Conservation (phyloP, 2,797 vertebrate genomes). For the Sparidentex hasta region DNA sequence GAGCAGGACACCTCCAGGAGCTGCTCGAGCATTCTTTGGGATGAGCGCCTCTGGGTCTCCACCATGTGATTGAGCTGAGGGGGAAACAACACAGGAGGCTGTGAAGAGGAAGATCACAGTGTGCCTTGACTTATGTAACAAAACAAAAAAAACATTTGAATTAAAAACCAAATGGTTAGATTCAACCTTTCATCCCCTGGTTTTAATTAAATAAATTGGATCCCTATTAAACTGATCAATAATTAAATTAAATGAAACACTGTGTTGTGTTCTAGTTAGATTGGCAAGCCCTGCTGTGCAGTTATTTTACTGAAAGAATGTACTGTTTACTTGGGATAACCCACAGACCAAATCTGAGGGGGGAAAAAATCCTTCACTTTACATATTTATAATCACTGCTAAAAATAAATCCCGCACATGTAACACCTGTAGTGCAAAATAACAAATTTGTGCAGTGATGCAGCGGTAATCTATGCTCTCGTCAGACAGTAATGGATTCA, state of each 20-base stretch:
- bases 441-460: conserved; percentile 57
- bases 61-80: conserved; percentile 89
- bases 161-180: too few relatives aligned
- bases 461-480: conserved; percentile 47
- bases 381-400: conserved; percentile 20
- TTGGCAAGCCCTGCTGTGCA: background rate
- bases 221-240: too few relatives aligned
- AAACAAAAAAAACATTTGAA: too few relatives aligned
- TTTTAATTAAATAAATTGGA: too few relatives aligned
- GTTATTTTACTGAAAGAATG: conserved; percentile 4
- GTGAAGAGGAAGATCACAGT: conserved; percentile 12
- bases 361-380: background rate
- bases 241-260: too few relatives aligned
- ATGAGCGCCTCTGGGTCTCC: conserved; percentile 87
- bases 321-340: background rate
- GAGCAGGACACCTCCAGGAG: conserved; percentile 89
- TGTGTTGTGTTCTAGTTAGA: too few relatives aligned
- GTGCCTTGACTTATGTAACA: background rate
- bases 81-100: conserved; percentile 8
- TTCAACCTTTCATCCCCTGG: too few relatives aligned
- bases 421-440: conserved; percentile 57
- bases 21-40: conserved; percentile 88
- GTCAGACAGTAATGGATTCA: conserved; percentile 66
- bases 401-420: background rate
- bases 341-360: background rate